These are phyloP conservation scores for Podarcis muralis DNA, from an alignment of 2,113 vertebrate species.

Conservation along the genomic window DNA sequence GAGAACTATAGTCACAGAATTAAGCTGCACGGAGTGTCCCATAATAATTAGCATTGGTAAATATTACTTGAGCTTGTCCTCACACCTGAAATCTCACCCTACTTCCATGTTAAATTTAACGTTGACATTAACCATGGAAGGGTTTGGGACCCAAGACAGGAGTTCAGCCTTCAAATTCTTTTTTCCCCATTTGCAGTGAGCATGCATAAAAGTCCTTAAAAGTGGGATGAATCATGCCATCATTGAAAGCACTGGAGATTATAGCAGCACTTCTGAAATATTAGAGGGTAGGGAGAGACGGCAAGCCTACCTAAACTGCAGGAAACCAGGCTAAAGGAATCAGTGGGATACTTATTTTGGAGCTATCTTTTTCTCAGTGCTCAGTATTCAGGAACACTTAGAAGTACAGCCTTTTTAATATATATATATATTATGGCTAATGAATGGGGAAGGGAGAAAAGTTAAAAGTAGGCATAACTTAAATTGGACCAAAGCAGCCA, in stretches of 20 bases:
- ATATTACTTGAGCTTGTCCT: background rate
- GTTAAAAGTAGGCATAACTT: background rate
- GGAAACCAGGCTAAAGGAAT: conserved; percentile 26
- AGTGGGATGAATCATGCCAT: background rate
- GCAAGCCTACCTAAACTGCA: background rate
- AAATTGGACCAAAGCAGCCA: conserved; percentile 15
- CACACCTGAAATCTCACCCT: background rate
- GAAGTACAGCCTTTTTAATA: conserved; percentile 12
- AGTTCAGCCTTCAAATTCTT: background rate
- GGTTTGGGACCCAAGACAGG: background rate
- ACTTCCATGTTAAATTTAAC: background rate
- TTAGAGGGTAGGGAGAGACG: background rate
- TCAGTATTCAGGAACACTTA: conserved; percentile 29
- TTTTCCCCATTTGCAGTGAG: background rate
- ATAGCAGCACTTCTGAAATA: background rate
- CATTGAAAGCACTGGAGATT: background rate
- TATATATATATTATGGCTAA: conserved; percentile 6
- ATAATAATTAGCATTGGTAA: background rate
- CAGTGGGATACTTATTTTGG: background rate
- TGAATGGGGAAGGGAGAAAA: conserved; percentile 15
- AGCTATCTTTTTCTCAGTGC: background rate
- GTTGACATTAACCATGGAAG: background rate
- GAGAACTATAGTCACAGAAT: background rate
- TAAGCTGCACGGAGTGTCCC: background rate
- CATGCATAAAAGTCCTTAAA: background rate